Evolutionary conservation across 2,113 vertebrate genomes (phyloP), one percentile per base, ranked within the genome.

Genomic region (Stercorarius parasiticus): DNA sequence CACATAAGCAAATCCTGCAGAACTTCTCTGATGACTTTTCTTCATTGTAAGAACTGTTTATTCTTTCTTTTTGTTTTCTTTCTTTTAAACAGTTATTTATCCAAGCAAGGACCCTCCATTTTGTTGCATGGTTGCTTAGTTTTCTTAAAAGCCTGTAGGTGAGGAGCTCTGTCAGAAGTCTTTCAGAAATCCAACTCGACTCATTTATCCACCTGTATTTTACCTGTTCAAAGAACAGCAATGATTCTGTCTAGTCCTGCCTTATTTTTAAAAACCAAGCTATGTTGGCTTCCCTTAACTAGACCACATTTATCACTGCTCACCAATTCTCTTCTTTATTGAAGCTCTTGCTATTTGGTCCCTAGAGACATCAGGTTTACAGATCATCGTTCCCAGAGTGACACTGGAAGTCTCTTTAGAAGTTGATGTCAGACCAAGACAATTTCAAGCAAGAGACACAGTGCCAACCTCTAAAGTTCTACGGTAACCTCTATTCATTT

Each of bases 171-270:
- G 10, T 45, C 52, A 79, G 32, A 79, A 73, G 10, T 45, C 18
- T 66, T 92, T 79, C 25, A 55, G 45, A 82, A 82, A 89, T 65
- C 15, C 30, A 47, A 9, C 78, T 53, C 53, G 26, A 69, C 27
- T 70, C 0, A 0, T 70, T 74, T 66, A 52, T 55, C 18, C 5
- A 65, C n/a, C 1, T 17, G 43, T 64, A 49, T 9, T 59, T 92
- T 59, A 61, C 26, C 0, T 0, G 4, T 70, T 83, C 27, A 71
- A 83, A 74, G 40, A 74, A 92, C 2, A 29, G 18, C 6, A 66
- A 9, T 50, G 49, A 40, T 55, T 79, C 70, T 55, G 34, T 34
- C 32, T 29, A 42, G 45, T 42, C 15, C 27, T 59, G 16, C 8
- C 8, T 79, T 9, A 0, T 15, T 58, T 83, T 30, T 17, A 83